These are phyloP conservation scores for Sebastes minor DNA, from an alignment of 2,797 vertebrate genomes.

Conservation along the genomic window DNA sequence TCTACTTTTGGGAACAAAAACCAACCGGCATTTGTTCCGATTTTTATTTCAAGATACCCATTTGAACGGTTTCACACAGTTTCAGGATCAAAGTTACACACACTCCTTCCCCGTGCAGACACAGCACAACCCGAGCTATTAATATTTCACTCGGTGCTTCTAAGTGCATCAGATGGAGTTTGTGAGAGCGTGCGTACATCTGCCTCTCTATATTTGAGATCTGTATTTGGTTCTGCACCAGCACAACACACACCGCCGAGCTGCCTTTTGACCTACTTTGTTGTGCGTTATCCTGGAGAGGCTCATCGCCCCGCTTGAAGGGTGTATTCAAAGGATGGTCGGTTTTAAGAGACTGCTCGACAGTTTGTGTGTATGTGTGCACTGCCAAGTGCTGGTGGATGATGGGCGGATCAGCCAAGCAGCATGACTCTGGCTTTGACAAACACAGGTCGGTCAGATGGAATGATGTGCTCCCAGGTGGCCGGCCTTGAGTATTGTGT, in stretches of 20 bases:
- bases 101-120: neutral
- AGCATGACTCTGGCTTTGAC: constrained; percentile 39
- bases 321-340: constrained; percentile 34
- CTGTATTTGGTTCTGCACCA: constrained; percentile 45
- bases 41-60: constrained; percentile 13
- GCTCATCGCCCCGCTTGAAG: constrained; percentile 25
- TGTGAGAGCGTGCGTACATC: constrained; percentile 21
- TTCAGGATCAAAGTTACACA: neutral
- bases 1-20: neutral
- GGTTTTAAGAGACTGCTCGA: constrained; percentile 27
- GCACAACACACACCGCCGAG: constrained; percentile 8
- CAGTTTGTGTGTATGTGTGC: constrained; percentile 25
- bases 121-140: constrained; percentile 30
- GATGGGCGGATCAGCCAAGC: constrained; percentile 28
- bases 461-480: constrained; percentile 56
- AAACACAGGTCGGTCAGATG: constrained; percentile 55
- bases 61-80: constrained; percentile 12
- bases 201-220: constrained; percentile 45
- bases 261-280: constrained; percentile 63
- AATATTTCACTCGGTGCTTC: constrained; percentile 73
- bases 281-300: constrained; percentile 35
- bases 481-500: constrained; percentile 9
- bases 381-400: constrained; percentile 27
- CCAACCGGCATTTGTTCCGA: neutral
- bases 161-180: constrained; percentile 47